Conservation (phyloP, 2,888 invertebrate genomes). For the Ochropleura leucogaster region DNA sequence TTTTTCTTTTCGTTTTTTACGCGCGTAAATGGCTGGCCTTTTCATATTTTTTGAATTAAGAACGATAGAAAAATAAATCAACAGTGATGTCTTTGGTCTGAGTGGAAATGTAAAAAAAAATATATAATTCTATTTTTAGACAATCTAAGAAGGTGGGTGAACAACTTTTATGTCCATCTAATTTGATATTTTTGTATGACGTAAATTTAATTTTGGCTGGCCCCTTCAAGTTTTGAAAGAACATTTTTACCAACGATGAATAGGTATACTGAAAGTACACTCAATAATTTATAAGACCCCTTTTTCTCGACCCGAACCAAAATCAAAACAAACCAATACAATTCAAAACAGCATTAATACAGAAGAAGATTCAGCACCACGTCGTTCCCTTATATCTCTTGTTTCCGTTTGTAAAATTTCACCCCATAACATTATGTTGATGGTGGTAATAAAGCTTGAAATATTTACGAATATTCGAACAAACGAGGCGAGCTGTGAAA, state of each 20-base stretch:
- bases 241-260: constrained; percentile 2
- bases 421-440: constrained; percentile 90
- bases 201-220: neutral
- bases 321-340: constrained; percentile 57
- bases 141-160: neutral
- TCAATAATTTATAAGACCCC: constrained; percentile 39
- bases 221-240: neutral
- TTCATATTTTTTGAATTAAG: constrained; percentile 37
- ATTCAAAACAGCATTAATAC: constrained; percentile 79
- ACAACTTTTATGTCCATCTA: neutral
- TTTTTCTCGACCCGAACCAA: constrained; percentile 1
- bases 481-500: constrained; percentile 86
- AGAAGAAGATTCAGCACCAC: constrained; percentile 79
- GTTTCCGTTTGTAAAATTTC: constrained; percentile 89
- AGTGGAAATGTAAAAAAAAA: neutral
- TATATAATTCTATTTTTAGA: neutral
- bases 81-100: neutral
- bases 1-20: constrained; percentile 39
- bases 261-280: constrained; percentile 24
- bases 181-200: neutral
- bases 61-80: constrained; percentile 6
- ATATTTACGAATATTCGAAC: constrained; percentile 90
- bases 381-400: constrained; percentile 86
- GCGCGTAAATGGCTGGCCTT: neutral
- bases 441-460: constrained; percentile 89